Evolutionary conservation across 2,797 vertebrate genomes (phyloP).

Genomic region (Synanceia verrucosa): DNA sequence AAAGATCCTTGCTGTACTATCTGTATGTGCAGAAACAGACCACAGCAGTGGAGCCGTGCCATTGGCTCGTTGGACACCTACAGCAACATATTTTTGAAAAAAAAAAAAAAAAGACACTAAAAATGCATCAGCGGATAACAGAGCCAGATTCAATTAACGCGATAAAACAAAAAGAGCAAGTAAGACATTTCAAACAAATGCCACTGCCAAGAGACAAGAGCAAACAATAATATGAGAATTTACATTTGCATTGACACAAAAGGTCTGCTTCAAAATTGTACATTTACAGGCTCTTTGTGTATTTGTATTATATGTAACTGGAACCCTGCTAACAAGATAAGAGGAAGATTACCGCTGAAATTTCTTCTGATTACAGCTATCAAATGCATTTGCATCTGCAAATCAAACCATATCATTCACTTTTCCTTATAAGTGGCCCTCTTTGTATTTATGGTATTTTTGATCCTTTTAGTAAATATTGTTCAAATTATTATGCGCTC

Average conservation of each 20-base stretch:
- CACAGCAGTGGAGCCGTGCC: slow-evolving; percentile 63
- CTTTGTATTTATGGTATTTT: slow-evolving; percentile 5
- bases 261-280: slow-evolving; percentile 11
- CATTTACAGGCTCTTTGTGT: slow-evolving; percentile 29
- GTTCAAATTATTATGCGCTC: background rate
- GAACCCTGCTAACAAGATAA: slow-evolving; percentile 31
- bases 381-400: slow-evolving; percentile 44
- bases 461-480: slow-evolving; percentile 9
- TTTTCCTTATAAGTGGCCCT: background rate
- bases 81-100: slow-evolving; percentile 73
- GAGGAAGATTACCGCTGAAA: slow-evolving; percentile 46
- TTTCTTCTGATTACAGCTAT: slow-evolving; percentile 44
- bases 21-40: slow-evolving; percentile 66
- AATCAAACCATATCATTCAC: slow-evolving; percentile 29
- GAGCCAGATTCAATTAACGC: slow-evolving; percentile 74
- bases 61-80: slow-evolving; percentile 73
- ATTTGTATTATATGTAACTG: slow-evolving; percentile 3
- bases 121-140: slow-evolving; percentile 52
- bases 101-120: slow-evolving; percentile 43
- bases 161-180: slow-evolving; percentile 75
- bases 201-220: slow-evolving; percentile 46
- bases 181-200: slow-evolving; percentile 49
- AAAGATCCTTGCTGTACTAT: slow-evolving; percentile 65
- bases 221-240: slow-evolving; percentile 42
- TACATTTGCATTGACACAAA: slow-evolving; percentile 42